These are phyloP conservation scores for Orthosia incerta DNA, from an alignment of 2,888 invertebrate species.

Conservation along the genomic window DNA sequence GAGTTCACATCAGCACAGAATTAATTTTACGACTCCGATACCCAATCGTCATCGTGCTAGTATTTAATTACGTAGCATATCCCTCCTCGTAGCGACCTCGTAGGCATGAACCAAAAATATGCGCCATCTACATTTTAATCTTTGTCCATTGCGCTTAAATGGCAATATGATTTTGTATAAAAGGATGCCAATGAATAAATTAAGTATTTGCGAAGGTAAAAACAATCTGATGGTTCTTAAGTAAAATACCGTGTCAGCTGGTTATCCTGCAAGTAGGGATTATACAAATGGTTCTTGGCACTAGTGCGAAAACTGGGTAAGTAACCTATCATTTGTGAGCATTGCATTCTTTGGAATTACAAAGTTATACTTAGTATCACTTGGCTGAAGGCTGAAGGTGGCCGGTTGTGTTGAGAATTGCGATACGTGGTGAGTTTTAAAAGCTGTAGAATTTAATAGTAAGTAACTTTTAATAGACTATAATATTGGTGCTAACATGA, in stretches of 20 bases:
- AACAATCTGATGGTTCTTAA: conserved; percentile 56
- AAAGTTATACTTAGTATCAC: conserved; percentile 26
- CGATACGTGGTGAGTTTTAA: conserved; percentile 19
- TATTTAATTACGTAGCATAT: conserved; percentile 41
- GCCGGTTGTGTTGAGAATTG: conserved; percentile 4
- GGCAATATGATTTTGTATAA: conserved; percentile 54
- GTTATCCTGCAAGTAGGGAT: conserved; percentile 48
- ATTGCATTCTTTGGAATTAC: conserved; percentile 53
- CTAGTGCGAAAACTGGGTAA: conserved; percentile 28
- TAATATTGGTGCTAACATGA: not conserved
- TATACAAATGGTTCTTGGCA: conserved; percentile 55
- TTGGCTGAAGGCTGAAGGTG: conserved; percentile 8
- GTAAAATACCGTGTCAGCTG: conserved; percentile 49
- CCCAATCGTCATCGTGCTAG: conserved; percentile 46
- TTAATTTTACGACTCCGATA: conserved; percentile 55
- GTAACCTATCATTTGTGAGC: conserved; percentile 57
- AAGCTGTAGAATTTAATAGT: not conserved
- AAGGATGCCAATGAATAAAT: conserved; percentile 66
- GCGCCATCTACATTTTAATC: conserved; percentile 60
- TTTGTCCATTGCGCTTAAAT: conserved; percentile 58
- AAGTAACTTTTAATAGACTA: too few species aligned
- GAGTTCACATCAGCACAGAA: conserved; percentile 52
- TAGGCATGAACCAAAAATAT: conserved; percentile 56
- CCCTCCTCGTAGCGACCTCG: conserved; percentile 20
- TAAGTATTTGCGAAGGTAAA: conserved; percentile 50